phyloP scores from a whole-genome alignment of 2,888 invertebrate species.

The Caenorhabditis uteleia region DNA sequence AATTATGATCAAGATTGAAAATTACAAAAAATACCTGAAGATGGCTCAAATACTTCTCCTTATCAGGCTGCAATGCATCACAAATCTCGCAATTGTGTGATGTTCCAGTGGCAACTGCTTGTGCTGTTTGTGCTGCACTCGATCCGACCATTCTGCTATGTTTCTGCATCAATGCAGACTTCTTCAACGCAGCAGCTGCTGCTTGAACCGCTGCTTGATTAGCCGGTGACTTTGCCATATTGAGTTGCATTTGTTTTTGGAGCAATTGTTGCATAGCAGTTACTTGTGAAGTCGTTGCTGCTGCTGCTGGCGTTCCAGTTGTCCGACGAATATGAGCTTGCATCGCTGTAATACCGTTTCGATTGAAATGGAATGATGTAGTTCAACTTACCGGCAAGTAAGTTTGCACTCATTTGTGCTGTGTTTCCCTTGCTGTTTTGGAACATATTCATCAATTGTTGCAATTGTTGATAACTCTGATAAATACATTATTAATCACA shows the following conservation, averaged over 20 bases:
- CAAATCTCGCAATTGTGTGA: slow-evolving; percentile 69
- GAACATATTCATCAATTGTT: not conserved
- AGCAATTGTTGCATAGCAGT: no score
- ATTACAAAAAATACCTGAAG: slow-evolving; percentile 40
- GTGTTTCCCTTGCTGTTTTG: no score
- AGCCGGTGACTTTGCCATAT: not conserved
- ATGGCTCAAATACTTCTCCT: slow-evolving; percentile 55
- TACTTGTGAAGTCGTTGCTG: no score
- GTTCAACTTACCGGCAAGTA: no score
- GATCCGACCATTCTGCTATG: not conserved
- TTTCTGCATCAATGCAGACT: not conserved
- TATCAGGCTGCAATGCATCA: slow-evolving; percentile 48
- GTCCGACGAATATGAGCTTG: slow-evolving; percentile 15
- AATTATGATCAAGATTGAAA: not conserved
- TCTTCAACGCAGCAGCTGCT: slow-evolving; percentile 4
- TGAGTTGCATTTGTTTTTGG: slow-evolving; percentile 20
- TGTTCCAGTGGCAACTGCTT: no score
- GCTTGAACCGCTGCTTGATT: slow-evolving; percentile 7
- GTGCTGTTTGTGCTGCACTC: not conserved
- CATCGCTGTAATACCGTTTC: slow-evolving; percentile 13
- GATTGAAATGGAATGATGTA: slow-evolving; percentile 7
- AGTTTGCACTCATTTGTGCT: no score
- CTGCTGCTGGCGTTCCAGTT: slow-evolving; percentile 3
- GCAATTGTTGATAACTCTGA: slow-evolving; percentile 6
- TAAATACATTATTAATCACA: no score